Evolutionary conservation across 2,797 vertebrate genomes (phyloP).

Genomic region (Dendrocincla tyrannina): DNA sequence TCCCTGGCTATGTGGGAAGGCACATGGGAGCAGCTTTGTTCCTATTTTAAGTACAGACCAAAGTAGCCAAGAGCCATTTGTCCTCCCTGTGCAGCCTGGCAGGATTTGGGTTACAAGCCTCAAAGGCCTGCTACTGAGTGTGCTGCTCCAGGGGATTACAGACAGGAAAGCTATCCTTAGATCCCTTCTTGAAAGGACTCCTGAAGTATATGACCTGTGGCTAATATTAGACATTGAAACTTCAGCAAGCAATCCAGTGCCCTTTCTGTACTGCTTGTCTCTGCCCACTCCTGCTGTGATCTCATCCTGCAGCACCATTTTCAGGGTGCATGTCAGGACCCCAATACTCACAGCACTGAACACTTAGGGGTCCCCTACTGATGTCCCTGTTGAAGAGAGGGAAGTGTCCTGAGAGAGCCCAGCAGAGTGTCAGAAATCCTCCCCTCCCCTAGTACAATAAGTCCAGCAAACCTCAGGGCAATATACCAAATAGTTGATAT

Average conservation of each 20-base stretch:
- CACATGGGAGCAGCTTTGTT: background rate
- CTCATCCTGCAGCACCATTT: background rate
- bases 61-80: background rate
- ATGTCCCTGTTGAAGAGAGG: background rate
- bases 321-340: background rate
- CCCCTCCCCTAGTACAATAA: background rate
- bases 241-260: background rate
- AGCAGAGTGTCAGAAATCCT: background rate
- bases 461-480: background rate
- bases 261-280: background rate
- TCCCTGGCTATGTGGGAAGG: background rate
- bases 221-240: conserved; percentile 22
- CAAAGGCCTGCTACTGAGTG: background rate
- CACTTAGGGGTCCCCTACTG: background rate
- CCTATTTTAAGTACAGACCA: background rate
- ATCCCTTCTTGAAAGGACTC: background rate
- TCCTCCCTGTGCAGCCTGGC: background rate
- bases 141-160: background rate
- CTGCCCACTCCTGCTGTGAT: background rate
- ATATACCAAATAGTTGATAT: background rate
- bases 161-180: background rate
- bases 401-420: background rate
- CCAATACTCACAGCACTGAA: background rate
- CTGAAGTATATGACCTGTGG: background rate
- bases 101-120: conserved; percentile 1